These are phyloP conservation scores for Sycophila texana DNA, from an alignment of 2,888 invertebrate species.

Conservation along the genomic window DNA sequence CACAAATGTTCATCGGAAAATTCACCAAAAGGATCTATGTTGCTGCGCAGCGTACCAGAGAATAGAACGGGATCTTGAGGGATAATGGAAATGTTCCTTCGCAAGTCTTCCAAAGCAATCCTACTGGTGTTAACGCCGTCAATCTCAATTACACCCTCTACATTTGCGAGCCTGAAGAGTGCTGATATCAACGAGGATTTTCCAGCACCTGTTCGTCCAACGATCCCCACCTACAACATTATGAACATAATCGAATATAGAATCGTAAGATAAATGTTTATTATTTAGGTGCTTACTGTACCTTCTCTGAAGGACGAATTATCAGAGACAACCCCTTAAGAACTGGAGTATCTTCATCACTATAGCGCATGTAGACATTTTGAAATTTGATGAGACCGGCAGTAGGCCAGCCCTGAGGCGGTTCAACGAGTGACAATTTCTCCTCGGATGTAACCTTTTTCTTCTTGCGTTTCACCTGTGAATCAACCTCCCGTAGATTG, in stretches of 20 bases:
- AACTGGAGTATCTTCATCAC: constrained; percentile 75
- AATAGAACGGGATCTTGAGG: constrained; percentile 84
- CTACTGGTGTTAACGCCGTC: constrained; percentile 78
- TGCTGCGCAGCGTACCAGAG: constrained; percentile 81
- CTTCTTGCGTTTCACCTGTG: constrained; percentile 49
- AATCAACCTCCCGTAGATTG: constrained; percentile 64
- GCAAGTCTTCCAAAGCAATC: constrained; percentile 79
- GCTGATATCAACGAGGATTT: constrained; percentile 84
- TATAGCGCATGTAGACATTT: constrained; percentile 75
- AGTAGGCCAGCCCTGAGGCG: constrained; percentile 67
- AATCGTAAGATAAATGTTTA: too few relatives aligned
- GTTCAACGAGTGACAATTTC: constrained; percentile 41
- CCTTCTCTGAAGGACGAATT: constrained; percentile 73
- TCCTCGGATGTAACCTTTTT: not conserved
- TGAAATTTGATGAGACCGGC: constrained; percentile 68
- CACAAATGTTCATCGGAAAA: constrained; percentile 77
- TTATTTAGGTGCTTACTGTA: constrained; percentile 47
- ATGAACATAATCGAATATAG: too few relatives aligned
- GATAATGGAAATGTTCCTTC: constrained; percentile 80
- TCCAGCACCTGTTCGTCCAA: constrained; percentile 86
- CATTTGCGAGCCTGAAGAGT: constrained; percentile 82
- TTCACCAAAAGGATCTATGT: constrained; percentile 82
- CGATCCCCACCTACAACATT: constrained; percentile 78
- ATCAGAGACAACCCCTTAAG: constrained; percentile 74
- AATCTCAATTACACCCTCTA: constrained; percentile 79